Evolutionary conservation across 2,113 vertebrate species (phyloP).

Genomic region (Sisor rabdophorus): DNA sequence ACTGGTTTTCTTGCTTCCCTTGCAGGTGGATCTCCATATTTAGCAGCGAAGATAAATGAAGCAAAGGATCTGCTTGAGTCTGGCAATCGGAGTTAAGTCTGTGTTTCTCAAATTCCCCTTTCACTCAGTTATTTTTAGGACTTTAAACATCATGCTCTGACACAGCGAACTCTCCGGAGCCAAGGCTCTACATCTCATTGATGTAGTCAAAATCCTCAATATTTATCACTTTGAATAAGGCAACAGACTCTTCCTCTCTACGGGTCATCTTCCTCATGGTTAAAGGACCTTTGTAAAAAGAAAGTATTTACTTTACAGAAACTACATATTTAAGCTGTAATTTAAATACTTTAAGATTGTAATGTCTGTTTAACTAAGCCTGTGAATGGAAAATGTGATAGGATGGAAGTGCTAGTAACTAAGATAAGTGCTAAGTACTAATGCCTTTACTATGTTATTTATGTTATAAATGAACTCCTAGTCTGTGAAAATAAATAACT

Average conservation of each 20-base stretch:
- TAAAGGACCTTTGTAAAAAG: constrained; percentile 25
- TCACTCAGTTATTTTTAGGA: constrained; percentile 10
- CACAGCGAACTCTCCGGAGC: neutral
- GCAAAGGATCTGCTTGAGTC: constrained; percentile 80
- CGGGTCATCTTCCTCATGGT: constrained; percentile 21
- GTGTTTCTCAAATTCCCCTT: constrained; percentile 8
- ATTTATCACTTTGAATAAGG: neutral
- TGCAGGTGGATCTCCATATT: constrained; percentile 80
- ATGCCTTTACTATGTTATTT: constrained; percentile 23
- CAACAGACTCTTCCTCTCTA: constrained; percentile 10
- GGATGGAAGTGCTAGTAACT: neutral
- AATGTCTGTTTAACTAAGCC: neutral
- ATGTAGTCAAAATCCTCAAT: neutral
- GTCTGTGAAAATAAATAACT: neutral
- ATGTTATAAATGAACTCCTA: constrained; percentile 36
- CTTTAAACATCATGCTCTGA: constrained; percentile 1
- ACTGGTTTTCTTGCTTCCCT: constrained; percentile 25
- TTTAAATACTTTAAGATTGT: neutral
- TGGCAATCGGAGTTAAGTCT: constrained; percentile 61
- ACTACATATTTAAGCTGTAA: neutral
- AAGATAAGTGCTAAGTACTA: neutral
- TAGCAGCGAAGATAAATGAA: constrained; percentile 84
- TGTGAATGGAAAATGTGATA: neutral
- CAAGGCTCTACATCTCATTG: neutral
- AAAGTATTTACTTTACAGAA: neutral